Evolutionary conservation across 2,113 vertebrate genomes (phyloP), one percentile per base, ranked within the genome.

Genomic region (Oryctolagus cuniculus): DNA sequence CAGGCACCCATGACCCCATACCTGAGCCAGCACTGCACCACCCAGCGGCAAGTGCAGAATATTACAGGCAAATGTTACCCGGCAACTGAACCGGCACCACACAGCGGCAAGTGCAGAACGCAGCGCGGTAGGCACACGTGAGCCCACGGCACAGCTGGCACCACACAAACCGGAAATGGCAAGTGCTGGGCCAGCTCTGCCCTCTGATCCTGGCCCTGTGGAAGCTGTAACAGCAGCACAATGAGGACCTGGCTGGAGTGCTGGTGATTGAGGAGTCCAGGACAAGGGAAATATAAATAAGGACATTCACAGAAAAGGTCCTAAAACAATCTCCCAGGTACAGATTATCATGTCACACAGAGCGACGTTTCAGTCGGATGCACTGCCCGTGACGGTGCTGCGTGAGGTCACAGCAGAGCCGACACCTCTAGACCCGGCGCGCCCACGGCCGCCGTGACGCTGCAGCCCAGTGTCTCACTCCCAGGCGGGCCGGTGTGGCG

Each of bases 131-230:
- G n/a, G 74, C 12, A 58, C 10, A 10, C 0, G 31, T 9, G 61
- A 21, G 58, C 9, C 19, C 87, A 79, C 38, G 95, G 74, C 94
- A 63, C 17, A 70, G 85, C 21, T 73, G 72, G 88, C 88, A 13
- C 29, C 63, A 53, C 27, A 61, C 19, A 55, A 34, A 38, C 12
- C 86, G 90, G 36, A 92, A 85, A 89, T 0, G 67, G 69, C 15
- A 51, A 87, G 70, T 5, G 70, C 83, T 38, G 36, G 79, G 86
- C 36, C 63, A 5, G 11, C 85, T 29, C 63, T 8, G n/a, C 44
- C 36, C 63, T 38, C 53, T 10, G 73, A 21, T 24, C 69, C 25
- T 3, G 78, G 80, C 53, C 53, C 10, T 3, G 53, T 34, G 63
- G 27, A 0, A 25, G 74, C 58, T 17, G 29, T 3, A 61, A 70